phyloP scores from a whole-genome alignment of 1,140 invertebrate genomes.

The Calycopis cecrops region DNA sequence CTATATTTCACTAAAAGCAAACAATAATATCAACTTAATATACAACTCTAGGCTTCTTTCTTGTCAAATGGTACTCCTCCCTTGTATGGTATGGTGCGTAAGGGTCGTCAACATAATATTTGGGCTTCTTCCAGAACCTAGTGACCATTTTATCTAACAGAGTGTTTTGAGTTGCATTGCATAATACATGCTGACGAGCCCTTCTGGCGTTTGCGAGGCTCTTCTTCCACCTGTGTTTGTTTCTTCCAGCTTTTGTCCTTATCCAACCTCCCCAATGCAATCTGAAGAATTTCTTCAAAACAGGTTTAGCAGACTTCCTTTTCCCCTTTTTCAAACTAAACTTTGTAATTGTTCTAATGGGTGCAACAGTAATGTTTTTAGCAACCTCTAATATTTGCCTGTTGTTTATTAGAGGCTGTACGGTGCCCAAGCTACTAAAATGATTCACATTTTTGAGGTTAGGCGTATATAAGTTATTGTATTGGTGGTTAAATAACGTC shows the following conservation, averaged over 20 bases:
- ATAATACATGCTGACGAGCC: slow-evolving; percentile 85
- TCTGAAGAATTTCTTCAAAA: slow-evolving; percentile 85
- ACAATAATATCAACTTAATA: slow-evolving; percentile 11
- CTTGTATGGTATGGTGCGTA: slow-evolving; percentile 91
- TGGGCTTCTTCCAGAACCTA: slow-evolving; percentile 85
- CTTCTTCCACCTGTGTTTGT: slow-evolving; percentile 87
- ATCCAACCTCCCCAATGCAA: slow-evolving; percentile 94
- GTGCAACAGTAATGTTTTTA: slow-evolving; percentile 33
- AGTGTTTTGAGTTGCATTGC: slow-evolving; percentile 82
- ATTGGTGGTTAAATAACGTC: slow-evolving; percentile 39
- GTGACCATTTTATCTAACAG: slow-evolving; percentile 92
- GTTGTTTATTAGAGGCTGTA: slow-evolving; percentile 36
- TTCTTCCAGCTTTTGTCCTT: slow-evolving; percentile 82
- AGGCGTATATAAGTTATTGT: slow-evolving; percentile 34
- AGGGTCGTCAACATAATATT: slow-evolving; percentile 90
- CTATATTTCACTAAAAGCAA: not conserved
- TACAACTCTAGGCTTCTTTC: slow-evolving; percentile 74
- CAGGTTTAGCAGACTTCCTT: slow-evolving; percentile 84
- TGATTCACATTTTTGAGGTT: slow-evolving; percentile 23
- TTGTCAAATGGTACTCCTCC: slow-evolving; percentile 81
- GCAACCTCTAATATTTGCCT: slow-evolving; percentile 50
- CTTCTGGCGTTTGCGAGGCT: slow-evolving; percentile 71
- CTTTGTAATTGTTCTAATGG: slow-evolving; percentile 79
- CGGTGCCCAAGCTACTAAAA: not conserved
- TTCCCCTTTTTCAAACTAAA: slow-evolving; percentile 84